phyloP scores from a whole-genome alignment of 2,888 invertebrate species.

The Spilarctia lutea region DNA sequence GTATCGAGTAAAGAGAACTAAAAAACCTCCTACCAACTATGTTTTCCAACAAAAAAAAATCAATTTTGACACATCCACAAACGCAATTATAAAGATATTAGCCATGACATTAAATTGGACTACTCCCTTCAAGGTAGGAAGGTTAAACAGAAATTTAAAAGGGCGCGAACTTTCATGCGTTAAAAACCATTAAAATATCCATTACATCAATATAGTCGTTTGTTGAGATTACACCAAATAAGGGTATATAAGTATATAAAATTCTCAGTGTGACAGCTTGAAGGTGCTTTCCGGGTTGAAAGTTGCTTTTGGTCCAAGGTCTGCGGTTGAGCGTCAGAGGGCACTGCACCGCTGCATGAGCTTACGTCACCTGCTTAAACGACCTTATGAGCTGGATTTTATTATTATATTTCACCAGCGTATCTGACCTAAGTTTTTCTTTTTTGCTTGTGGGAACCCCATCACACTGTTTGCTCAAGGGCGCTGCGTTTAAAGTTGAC shows the following conservation, averaged over 20 bases:
- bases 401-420: conserved; percentile 25
- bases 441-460: neutral
- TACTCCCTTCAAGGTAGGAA: conserved; percentile 36
- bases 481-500: neutral
- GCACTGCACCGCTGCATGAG: conserved; percentile 62
- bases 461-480: too few species aligned
- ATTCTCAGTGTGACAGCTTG: conserved; percentile 53
- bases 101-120: conserved; percentile 10
- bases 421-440: neutral
- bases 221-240: conserved; percentile 54
- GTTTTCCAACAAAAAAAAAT: neutral
- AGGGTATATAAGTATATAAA: conserved; percentile 64
- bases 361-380: conserved; percentile 61
- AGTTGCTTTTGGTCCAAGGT: conserved; percentile 78
- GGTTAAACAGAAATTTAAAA: conserved; percentile 42
- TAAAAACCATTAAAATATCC: conserved; percentile 47
- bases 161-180: conserved; percentile 44
- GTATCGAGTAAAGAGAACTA: neutral
- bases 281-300: conserved; percentile 79
- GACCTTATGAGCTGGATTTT: conserved; percentile 36
- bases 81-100: neutral
- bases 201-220: conserved; percentile 46
- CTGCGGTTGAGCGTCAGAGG: conserved; percentile 62
- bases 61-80: neutral
- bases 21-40: neutral